Evolutionary conservation across 2,888 invertebrate genomes (phyloP).

Genomic region (Cataglyphis albicans): DNA sequence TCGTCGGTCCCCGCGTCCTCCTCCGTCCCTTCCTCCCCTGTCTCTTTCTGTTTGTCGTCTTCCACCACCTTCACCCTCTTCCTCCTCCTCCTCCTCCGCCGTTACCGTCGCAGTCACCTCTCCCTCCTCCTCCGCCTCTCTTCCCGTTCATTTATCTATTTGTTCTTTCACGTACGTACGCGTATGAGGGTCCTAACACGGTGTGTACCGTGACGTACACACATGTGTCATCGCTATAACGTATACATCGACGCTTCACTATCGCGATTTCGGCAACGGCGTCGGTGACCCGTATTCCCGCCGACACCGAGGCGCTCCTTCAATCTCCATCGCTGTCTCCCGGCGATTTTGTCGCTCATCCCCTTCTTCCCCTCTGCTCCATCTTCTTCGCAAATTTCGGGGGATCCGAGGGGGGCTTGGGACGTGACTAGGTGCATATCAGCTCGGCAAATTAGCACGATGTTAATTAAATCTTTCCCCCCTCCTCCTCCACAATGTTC

Average conservation of each 20-base stretch:
- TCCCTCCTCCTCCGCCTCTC: conserved; percentile 3
- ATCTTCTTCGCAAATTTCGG: conserved; percentile 16
- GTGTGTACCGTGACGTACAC: conserved; percentile 19
- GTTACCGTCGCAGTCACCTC: not conserved
- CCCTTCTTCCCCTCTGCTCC: too few species aligned
- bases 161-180: conserved; percentile 21
- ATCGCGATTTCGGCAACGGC: conserved; percentile 36
- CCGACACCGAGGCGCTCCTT: conserved; percentile 40
- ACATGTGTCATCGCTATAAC: not conserved
- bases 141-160: conserved; percentile 49
- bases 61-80: conserved; percentile 13
- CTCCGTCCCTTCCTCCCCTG: conserved; percentile 19
- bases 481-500: not conserved
- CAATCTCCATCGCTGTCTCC: conserved; percentile 21
- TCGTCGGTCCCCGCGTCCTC: conserved; percentile 72
- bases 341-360: not conserved
- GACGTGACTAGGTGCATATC: conserved; percentile 9
- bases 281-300: conserved; percentile 62
- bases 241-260: conserved; percentile 49
- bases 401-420: conserved; percentile 1
- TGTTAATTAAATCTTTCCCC: conserved; percentile 15
- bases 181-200: conserved; percentile 19
- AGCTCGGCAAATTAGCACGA: conserved; percentile 29
- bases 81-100: not conserved
- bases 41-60: conserved; percentile 32